These are phyloP conservation scores for Dunckerocampus dactyliophorus DNA, from an alignment of 2,113 vertebrate genomes.

Conservation along the genomic window DNA sequence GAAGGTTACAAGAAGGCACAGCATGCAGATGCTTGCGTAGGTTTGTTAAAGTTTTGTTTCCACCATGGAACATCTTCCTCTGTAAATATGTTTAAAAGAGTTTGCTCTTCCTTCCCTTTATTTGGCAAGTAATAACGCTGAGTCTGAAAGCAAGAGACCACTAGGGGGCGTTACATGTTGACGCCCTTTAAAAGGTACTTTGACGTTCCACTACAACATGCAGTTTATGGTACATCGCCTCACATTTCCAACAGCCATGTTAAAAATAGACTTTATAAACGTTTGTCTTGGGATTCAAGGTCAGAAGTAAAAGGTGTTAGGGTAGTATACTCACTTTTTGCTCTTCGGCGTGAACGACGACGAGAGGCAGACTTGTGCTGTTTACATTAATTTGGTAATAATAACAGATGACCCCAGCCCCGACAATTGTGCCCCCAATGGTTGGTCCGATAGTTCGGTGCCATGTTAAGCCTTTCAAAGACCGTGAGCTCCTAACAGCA, in stretches of 20 bases:
- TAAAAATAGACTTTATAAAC: background rate
- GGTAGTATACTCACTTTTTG: conserved; percentile 40
- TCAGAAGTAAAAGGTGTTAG: background rate
- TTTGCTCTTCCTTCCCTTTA: too few species aligned
- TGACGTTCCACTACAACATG: too few species aligned
- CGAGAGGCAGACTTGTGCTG: conserved; percentile 26
- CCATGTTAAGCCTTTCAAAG: background rate
- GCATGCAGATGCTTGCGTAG: too few species aligned
- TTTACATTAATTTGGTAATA: conserved; percentile 16
- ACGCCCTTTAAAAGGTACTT: too few species aligned
- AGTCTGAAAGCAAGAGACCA: too few species aligned
- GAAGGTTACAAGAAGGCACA: too few species aligned
- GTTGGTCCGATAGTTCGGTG: conserved; percentile 19
- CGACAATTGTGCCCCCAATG: conserved; percentile 28
- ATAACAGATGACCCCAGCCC: conserved; percentile 37
- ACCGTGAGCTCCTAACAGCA: conserved; percentile 11
- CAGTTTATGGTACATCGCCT: background rate
- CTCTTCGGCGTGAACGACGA: conserved; percentile 43
- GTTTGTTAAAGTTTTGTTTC: too few species aligned
- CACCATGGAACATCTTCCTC: too few species aligned
- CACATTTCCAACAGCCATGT: background rate
- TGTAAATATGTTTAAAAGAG: too few species aligned
- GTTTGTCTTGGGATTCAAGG: background rate
- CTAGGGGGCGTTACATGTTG: too few species aligned
- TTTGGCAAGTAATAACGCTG: too few species aligned